Conservation (phyloP, 2,888 invertebrate species). For the Caenorhabditis sulstoni region DNA sequence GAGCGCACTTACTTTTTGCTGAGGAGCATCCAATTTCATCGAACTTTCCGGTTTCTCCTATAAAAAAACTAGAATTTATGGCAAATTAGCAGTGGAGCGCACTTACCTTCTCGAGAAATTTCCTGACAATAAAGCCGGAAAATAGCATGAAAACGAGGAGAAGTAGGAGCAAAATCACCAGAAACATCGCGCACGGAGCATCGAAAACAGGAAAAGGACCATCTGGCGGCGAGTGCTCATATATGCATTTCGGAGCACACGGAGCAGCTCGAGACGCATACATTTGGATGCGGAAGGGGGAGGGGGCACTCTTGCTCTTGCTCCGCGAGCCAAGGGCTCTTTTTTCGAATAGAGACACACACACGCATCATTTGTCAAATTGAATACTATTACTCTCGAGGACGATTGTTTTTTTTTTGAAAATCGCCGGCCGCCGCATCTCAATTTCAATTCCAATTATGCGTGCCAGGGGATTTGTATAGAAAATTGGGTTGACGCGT, state of each 20-base stretch:
- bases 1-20: background rate
- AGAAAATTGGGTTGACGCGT: too few relatives aligned
- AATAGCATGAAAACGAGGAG: background rate
- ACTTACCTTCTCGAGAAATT: background rate
- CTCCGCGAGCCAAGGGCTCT: too few relatives aligned
- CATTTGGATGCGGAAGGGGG: background rate
- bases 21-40: too few relatives aligned
- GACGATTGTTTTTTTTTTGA: too few relatives aligned
- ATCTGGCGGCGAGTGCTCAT: conserved; percentile 36
- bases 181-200: background rate
- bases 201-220: conserved; percentile 8
- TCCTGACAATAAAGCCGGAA: background rate
- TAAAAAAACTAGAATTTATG: background rate
- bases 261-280: background rate
- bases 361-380: too few relatives aligned
- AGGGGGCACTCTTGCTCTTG: too few relatives aligned
- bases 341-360: too few relatives aligned
- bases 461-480: too few relatives aligned
- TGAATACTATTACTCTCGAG: too few relatives aligned
- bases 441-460: too few relatives aligned
- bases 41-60: background rate
- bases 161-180: conserved; percentile 4
- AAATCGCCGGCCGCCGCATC: too few relatives aligned
- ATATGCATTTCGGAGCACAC: conserved; percentile 43
- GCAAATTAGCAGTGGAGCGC: background rate